Base-by-base conservation (phyloP, 1,140 invertebrate genomes). In the Dendrolimus kikuchii region DNA sequence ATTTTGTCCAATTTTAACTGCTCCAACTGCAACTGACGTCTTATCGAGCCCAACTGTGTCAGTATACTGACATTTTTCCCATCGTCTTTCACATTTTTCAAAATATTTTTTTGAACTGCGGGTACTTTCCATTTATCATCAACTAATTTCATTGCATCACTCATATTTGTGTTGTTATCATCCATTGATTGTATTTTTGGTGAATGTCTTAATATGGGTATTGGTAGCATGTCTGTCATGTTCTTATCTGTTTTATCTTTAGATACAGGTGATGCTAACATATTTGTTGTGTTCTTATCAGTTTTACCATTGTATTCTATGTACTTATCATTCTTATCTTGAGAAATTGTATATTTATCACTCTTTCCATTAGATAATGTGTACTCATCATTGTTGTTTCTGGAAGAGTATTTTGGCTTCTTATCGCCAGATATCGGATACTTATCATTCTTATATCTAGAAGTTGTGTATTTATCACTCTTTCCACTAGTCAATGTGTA, bases 41-140 rank as follows among this genome's bases (percentile, higher is more conserved):
- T 58, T 50, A 90, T 90, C n/a, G 89, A 89, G 5, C 89, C 90
- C 8, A 90, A 62, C 64, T 90, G 89, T 5, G 89, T 90, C 53
- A 90, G 71, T 57, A 90, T 89, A 68, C 85, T 87, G 6, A 86
- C 64, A 55, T 77, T 76, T 62, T 86, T 87, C 7, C 86, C 87
- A 9, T 87, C 85, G 5, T 86, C 85, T 10, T 77, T 77, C 1
- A 85, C 63, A 58, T 80, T 81, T 64, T 87, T 89, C 41, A 90
- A 56, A 58, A 89, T 88, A 73, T 89, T 90, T 71, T 88, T 90
- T 68, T 90, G 89, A 41, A 89, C 88, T 0, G 77, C 87, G 0
- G 89, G 89, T 38, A 89, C 84, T 66, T 88, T 81, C 89, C 89
- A 90, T 65, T 89, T 89, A 59, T 89, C 81, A 39, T 89, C 88